Evolutionary conservation across 2,888 invertebrate species (phyloP).

Genomic region (Dryomyza anilis): DNA sequence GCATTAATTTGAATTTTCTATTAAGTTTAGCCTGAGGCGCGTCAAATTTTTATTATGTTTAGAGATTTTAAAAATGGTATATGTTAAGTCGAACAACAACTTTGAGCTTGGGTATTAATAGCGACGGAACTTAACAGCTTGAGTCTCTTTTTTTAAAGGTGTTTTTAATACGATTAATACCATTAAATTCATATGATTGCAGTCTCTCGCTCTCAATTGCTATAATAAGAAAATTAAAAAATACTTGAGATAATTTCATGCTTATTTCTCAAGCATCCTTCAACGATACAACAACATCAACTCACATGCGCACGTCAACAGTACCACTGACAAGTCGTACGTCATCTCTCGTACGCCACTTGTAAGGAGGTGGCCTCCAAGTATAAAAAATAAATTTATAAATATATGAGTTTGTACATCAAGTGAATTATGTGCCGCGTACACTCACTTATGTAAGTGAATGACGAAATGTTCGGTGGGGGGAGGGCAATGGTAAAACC

Average conservation of each 20-base stretch:
- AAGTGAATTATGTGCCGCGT: neutral
- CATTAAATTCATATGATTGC: too few species aligned
- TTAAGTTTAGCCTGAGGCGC: neutral
- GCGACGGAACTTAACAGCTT: too few species aligned
- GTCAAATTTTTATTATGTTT: too few species aligned
- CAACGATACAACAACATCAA: slow-evolving; percentile 1
- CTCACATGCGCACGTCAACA: too few species aligned
- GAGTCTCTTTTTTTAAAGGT: too few species aligned
- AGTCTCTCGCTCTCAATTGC: neutral
- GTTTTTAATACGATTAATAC: too few species aligned
- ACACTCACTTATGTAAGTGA: neutral
- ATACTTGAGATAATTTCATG: slow-evolving; percentile 41
- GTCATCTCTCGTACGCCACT: slow-evolving; percentile 16
- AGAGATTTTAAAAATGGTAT: too few species aligned
- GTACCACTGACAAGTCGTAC: slow-evolving; percentile 17
- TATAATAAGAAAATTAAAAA: slow-evolving; percentile 44
- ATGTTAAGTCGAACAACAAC: too few species aligned
- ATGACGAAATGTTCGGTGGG: too few species aligned
- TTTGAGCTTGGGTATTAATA: too few species aligned
- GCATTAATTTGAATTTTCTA: slow-evolving; percentile 9
- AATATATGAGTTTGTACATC: neutral
- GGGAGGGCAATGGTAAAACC: too few species aligned
- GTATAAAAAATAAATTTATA: neutral
- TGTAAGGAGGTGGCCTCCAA: neutral
- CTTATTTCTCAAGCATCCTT: slow-evolving; percentile 20